Evolutionary conservation across 2,113 vertebrate genomes (phyloP), one percentile per base, ranked within the genome.

Genomic region (Nyctibius bracteatus): DNA sequence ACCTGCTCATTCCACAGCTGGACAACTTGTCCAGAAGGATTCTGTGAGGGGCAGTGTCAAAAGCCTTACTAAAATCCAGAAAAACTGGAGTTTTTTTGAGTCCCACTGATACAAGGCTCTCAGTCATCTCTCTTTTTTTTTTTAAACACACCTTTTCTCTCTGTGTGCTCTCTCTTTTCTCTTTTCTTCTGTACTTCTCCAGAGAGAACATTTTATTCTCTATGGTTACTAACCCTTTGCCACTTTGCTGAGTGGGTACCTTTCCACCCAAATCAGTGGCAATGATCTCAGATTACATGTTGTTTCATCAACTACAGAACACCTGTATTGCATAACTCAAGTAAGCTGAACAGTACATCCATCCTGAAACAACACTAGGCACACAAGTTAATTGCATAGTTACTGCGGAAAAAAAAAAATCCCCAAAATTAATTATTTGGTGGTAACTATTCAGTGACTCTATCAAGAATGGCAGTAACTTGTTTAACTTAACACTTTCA

Each of bases 311-410:
- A 74, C n/a, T 66, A 27, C 70, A 92, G 77, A 94, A 84, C 74
- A 91, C 63, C 41, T 72, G 47, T 58, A 41, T 95, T 97, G 92
- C 81, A 43, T 86, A 97, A 96, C 52, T 61, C 84, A 46, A 58
- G 54, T 25, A 37, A 86, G 62, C 6, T 74, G 84, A 91, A 83
- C 70, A 39, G 78, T 87, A 90, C 58, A 84, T 68, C 66, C 59
- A 23, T 86, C 78, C 49, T 93, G 89, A 94, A 95, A 93, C 54
- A 96, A 86, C 67, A 90, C 31, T 44, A 47, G 28, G 73, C 71
- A 79, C 43, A 84, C 33, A 86, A 86, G 31, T 89, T 95, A 96
- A 97, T 97, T 92, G 92, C 52, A 57, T 31, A 57, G 77, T 54
- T 90, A 77, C 86, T 62, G 79, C 63, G 78, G 87, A 39, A 33